Evolutionary conservation across 2,113 vertebrate species (phyloP).

Genomic region (Ailurus styani): DNA sequence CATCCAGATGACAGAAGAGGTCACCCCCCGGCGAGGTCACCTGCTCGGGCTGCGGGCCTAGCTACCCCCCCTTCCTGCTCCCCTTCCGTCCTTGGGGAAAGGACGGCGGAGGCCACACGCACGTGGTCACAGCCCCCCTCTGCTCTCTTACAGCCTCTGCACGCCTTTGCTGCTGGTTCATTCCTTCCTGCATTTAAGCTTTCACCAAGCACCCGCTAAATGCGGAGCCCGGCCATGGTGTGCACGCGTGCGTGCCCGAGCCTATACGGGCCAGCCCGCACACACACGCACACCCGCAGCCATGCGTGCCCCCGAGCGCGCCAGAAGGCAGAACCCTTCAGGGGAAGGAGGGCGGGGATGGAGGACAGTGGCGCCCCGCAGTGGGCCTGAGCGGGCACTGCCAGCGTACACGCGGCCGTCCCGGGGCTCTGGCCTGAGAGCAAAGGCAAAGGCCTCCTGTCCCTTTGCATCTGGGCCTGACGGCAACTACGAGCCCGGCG

Average conservation of each 20-base stretch:
- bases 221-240: fast-evolving
- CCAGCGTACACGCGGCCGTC: fast-evolving
- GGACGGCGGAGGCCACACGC: fast-evolving
- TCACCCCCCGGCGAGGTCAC: background rate
- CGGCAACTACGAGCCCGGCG: fast-evolving
- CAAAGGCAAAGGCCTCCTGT: background rate
- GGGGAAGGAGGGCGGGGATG: fast-evolving
- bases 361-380: background rate
- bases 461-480: fast-evolving
- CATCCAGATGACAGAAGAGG: background rate
- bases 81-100: fast-evolving
- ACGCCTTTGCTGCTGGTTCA: fast-evolving
- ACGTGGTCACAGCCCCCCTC: background rate
- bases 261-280: fast-evolving
- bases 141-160: fast-evolving
- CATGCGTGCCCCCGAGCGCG: fast-evolving
- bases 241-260: fast-evolving
- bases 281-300: fast-evolving
- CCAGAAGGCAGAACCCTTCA: fast-evolving
- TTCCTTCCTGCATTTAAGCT: fast-evolving
- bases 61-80: fast-evolving
- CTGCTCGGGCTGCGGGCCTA: fast-evolving
- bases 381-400: fast-evolving
- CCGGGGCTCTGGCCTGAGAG: background rate
- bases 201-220: fast-evolving